phyloP scores from a whole-genome alignment of 2,113 vertebrate species.

The Scortum barcoo region DNA sequence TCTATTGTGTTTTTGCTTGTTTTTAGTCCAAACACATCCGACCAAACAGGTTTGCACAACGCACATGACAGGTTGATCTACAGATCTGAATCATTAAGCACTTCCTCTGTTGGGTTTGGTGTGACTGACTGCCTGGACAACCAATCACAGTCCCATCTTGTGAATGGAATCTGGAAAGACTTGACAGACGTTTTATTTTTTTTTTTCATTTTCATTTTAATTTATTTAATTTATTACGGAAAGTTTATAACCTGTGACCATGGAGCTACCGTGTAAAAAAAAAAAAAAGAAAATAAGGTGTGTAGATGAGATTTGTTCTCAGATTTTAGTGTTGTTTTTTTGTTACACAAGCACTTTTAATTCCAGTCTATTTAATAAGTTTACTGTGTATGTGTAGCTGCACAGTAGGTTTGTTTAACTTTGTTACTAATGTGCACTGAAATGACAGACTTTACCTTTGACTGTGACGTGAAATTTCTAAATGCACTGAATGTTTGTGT shows the following conservation, averaged over 20 bases:
- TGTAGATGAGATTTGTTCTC: background rate
- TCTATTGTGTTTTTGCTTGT: background rate
- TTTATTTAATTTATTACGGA: background rate
- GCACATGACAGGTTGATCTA: background rate
- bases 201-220: too few species aligned
- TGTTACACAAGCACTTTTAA: constrained; percentile 54
- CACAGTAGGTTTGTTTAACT: constrained; percentile 23
- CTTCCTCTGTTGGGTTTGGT: background rate
- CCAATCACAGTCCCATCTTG: background rate
- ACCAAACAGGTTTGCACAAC: background rate
- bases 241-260: background rate
- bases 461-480: constrained; percentile 41
- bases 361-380: constrained; percentile 13
- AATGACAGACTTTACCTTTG: background rate
- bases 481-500: constrained; percentile 40
- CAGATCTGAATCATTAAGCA: background rate
- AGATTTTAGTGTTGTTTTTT: constrained; percentile 4
- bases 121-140: background rate
- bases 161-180: background rate
- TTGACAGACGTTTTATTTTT: background rate
- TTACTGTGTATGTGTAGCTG: constrained; percentile 21
- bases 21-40: background rate
- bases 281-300: constrained; percentile 34
- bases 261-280: background rate
- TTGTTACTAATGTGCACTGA: constrained; percentile 49